Conservation (phyloP, 2,888 invertebrate species). For the Pediacus dermestoides region DNA sequence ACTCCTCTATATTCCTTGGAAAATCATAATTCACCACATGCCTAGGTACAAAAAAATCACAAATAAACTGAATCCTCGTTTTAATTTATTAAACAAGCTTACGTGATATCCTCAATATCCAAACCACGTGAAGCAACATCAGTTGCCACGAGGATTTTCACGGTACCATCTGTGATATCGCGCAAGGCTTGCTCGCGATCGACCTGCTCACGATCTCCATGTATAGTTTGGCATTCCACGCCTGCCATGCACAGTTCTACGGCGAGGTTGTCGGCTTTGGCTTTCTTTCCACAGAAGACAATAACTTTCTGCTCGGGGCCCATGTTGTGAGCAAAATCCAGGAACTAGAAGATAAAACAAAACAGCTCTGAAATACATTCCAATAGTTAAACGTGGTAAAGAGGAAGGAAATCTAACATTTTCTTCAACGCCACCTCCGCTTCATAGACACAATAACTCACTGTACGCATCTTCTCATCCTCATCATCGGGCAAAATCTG, state of each 20-base stretch:
- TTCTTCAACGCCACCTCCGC: neutral
- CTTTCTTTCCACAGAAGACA: slow-evolving; percentile 86
- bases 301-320: slow-evolving; percentile 76
- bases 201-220: slow-evolving; percentile 77
- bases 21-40: slow-evolving; percentile 92
- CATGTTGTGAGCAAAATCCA: slow-evolving; percentile 70
- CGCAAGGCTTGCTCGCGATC: slow-evolving; percentile 79
- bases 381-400: slow-evolving; percentile 9
- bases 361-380: slow-evolving; percentile 6
- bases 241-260: slow-evolving; percentile 72
- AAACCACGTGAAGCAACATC: slow-evolving; percentile 94
- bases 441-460: no score
- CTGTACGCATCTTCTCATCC: slow-evolving; percentile 62
- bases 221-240: slow-evolving; percentile 74
- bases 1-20: slow-evolving; percentile 91
- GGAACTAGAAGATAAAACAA: slow-evolving; percentile 52
- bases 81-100: slow-evolving; percentile 31
- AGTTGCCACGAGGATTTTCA: slow-evolving; percentile 85
- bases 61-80: neutral
- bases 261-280: slow-evolving; percentile 76
- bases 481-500: slow-evolving; percentile 68
- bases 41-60: slow-evolving; percentile 49
- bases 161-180: slow-evolving; percentile 76
- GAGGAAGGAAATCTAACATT: no score
- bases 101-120: slow-evolving; percentile 85